Conservation (phyloP, 2,888 invertebrate species). For the Nematopogon swammerdamellus region DNA sequence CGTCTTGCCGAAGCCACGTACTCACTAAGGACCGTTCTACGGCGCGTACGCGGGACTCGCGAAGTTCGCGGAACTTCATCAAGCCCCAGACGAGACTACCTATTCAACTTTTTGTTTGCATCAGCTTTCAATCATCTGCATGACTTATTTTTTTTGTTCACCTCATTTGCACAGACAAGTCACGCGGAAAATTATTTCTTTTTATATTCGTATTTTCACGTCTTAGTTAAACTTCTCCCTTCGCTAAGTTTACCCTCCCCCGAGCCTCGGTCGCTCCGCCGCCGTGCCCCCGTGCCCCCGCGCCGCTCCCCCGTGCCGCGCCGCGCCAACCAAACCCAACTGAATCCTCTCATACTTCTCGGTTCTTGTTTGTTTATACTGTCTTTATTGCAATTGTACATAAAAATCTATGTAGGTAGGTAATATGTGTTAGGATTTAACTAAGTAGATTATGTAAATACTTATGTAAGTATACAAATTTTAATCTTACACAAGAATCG, state of each 20-base stretch:
- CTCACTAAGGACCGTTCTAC: no score
- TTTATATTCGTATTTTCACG: conserved; percentile 51
- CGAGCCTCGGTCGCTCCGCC: no score
- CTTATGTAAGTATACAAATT: no score
- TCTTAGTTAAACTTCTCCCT: conserved; percentile 48
- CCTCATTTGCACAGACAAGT: conserved; percentile 56
- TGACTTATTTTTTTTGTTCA: conserved; percentile 44
- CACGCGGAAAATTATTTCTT: conserved; percentile 58
- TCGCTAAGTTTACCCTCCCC: conserved; percentile 12
- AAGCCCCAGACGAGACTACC: background rate
- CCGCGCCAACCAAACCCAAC: no score
- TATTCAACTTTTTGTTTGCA: conserved; percentile 21
- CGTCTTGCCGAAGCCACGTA: no score
- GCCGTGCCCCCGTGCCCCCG: background rate
- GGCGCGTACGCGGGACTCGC: no score
- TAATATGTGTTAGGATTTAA: no score
- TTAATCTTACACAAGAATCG: no score
- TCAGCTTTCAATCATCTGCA: conserved; percentile 51
- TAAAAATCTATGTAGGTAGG: background rate
- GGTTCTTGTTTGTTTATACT: no score
- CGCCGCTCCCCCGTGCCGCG: background rate
- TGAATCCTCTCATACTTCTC: no score
- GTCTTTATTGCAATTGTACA: no score
- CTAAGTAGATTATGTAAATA: no score
- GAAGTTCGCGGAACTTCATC: background rate